A percentile compares a stretch with the other conserved stretches of the same genome.
phyloP scores from a whole-genome alignment of 2,888 invertebrate genomes.

The Drepana falcataria region DNA sequence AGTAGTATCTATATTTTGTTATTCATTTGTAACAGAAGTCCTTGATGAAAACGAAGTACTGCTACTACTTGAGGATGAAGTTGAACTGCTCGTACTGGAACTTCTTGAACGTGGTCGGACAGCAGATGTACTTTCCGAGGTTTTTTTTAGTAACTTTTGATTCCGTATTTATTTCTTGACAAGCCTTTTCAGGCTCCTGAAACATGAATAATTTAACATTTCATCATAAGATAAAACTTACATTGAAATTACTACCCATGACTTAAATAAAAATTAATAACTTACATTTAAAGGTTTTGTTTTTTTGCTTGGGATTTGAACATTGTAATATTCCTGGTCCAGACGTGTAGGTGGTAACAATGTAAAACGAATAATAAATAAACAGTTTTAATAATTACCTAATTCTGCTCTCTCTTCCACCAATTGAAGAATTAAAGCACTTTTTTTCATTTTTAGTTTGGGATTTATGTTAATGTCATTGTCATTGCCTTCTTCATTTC shows the following conservation, averaged over 20 bases:
- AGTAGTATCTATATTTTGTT: conserved; percentile 9
- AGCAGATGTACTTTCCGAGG: background rate
- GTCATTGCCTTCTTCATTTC: no score
- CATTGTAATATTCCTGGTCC: background rate
- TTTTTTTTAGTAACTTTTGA: background rate
- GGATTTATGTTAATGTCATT: no score
- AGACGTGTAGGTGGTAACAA: background rate
- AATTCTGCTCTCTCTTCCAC: background rate
- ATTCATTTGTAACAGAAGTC: conserved; percentile 7
- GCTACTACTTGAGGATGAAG: conserved; percentile 9
- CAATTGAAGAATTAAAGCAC: no score
- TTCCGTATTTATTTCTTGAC: conserved; percentile 8
- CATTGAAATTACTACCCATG: background rate
- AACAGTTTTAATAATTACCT: background rate
- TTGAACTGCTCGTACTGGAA: conserved; percentile 10
- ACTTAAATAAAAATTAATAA: conserved; percentile 5
- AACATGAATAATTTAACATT: conserved; percentile 5
- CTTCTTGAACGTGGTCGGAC: conserved; percentile 7
- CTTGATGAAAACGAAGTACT: conserved; percentile 9
- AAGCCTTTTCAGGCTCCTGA: conserved; percentile 5
- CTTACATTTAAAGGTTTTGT: conserved; percentile 7
- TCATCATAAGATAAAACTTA: background rate
- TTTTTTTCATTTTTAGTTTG: background rate
- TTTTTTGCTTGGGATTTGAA: conserved; percentile 5
- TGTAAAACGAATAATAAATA: no score